These are phyloP conservation scores for Timema cristinae DNA, from an alignment of 2,888 invertebrate genomes.

Conservation along the genomic window DNA sequence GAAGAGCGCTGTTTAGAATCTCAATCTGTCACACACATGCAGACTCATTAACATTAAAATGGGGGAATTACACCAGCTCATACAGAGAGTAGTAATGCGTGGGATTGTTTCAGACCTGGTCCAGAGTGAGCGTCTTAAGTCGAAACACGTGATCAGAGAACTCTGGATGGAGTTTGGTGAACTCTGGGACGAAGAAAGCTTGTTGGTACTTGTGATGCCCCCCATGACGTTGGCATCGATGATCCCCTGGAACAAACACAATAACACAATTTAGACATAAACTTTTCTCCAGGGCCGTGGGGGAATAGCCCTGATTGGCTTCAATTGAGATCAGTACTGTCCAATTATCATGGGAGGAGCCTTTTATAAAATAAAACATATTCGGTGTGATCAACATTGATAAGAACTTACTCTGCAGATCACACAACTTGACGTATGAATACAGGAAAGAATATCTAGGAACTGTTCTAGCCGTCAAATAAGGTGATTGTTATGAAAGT, in stretches of 20 bases:
- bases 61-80: neutral
- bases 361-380: too few species aligned
- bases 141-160: constrained; percentile 55
- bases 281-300: neutral
- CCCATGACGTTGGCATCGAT: constrained; percentile 96
- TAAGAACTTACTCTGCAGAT: too few species aligned
- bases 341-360: too few species aligned
- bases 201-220: constrained; percentile 94
- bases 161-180: constrained; percentile 57
- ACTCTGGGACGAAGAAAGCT: constrained; percentile 85
- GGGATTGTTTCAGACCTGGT: constrained; percentile 58
- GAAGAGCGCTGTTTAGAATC: constrained; percentile 73
- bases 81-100: constrained; percentile 2
- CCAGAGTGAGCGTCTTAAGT: constrained; percentile 65
- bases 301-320: too few species aligned
- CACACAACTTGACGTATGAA: too few species aligned
- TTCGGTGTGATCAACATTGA: too few species aligned
- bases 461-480: too few species aligned
- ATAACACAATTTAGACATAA: neutral
- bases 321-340: too few species aligned
- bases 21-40: constrained; percentile 39
- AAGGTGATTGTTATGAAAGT: too few species aligned
- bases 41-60: constrained; percentile 19
- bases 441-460: too few species aligned
- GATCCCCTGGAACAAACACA: constrained; percentile 58